Evolutionary conservation across 1,140 invertebrate genomes (phyloP).

Genomic region (Monomorium pharaonis): DNA sequence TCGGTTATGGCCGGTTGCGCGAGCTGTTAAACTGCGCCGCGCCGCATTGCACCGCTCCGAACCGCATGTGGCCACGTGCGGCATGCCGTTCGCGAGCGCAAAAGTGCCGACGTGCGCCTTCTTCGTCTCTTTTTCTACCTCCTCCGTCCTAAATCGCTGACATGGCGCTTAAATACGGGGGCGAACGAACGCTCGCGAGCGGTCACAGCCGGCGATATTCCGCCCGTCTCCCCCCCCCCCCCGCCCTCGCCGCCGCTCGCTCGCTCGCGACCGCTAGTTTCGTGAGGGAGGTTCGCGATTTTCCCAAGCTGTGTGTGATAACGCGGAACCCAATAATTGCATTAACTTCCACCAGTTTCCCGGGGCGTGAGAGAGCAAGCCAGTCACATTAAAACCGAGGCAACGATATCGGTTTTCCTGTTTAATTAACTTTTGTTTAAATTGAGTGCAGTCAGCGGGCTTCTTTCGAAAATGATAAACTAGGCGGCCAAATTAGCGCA

Average conservation of each 20-base stretch:
- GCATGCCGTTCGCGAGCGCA: constrained; percentile 2
- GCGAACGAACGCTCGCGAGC: background rate
- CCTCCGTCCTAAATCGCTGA: constrained; percentile 14
- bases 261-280: too few species aligned
- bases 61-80: background rate
- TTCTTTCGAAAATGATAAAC: constrained; percentile 3
- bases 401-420: constrained; percentile 31
- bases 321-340: constrained; percentile 37
- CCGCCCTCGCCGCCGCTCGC: too few species aligned
- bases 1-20: constrained; percentile 15
- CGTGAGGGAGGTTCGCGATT: background rate
- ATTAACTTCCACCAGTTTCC: constrained; percentile 32
- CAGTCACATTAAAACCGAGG: constrained; percentile 14
- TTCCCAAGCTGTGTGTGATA: constrained; percentile 29
- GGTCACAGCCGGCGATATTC: constrained; percentile 36
- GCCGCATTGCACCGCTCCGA: background rate
- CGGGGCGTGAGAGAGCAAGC: background rate
- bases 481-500: background rate
- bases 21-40: constrained; percentile 7
- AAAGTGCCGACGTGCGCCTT: constrained; percentile 29
- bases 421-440: constrained; percentile 50
- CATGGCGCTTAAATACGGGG: background rate
- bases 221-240: too few species aligned
- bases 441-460: background rate
- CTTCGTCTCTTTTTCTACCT: background rate